phyloP scores from a whole-genome alignment of 2,888 invertebrate species.

The Lapara coniferarum region DNA sequence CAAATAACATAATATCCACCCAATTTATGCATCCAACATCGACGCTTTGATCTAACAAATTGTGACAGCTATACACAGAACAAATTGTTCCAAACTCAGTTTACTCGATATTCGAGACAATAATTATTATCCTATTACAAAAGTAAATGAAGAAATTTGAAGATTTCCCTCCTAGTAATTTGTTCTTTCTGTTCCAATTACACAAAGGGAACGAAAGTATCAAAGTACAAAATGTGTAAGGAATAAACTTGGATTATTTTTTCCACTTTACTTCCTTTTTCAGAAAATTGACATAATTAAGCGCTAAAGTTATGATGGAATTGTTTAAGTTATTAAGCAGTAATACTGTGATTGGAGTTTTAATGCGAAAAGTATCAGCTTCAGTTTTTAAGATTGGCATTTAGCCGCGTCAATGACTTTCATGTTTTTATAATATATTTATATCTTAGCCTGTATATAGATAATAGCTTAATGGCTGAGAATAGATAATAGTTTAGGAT shows the following conservation, averaged over 20 bases:
- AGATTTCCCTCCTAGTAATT: conserved; percentile 55
- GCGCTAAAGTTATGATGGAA: conserved; percentile 49
- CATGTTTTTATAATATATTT: conserved; percentile 7
- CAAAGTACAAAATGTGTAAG: conserved; percentile 52
- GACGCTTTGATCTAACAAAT: conserved; percentile 16
- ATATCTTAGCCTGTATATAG: neutral
- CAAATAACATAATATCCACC: neutral
- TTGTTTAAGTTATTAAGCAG: conserved; percentile 51
- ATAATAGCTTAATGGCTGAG: neutral
- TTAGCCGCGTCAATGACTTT: conserved; percentile 19
- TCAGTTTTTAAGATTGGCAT: conserved; percentile 14
- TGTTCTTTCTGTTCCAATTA: conserved; percentile 61
- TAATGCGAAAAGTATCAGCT: conserved; percentile 34
- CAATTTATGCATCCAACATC: neutral
- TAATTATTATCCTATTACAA: conserved; percentile 64
- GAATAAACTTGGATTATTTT: conserved; percentile 52
- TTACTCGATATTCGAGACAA: conserved; percentile 42
- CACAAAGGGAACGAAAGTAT: conserved; percentile 52
- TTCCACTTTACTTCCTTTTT: conserved; percentile 47
- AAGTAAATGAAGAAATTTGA: conserved; percentile 64
- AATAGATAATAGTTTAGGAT: too few species aligned
- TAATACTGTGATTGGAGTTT: conserved; percentile 46
- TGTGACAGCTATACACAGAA: conserved; percentile 6
- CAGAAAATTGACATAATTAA: conserved; percentile 50
- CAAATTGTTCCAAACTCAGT: conserved; percentile 19